These are phyloP conservation scores for Centroberyx gerrardi DNA, from an alignment of 2,797 vertebrate species.

Conservation along the genomic window DNA sequence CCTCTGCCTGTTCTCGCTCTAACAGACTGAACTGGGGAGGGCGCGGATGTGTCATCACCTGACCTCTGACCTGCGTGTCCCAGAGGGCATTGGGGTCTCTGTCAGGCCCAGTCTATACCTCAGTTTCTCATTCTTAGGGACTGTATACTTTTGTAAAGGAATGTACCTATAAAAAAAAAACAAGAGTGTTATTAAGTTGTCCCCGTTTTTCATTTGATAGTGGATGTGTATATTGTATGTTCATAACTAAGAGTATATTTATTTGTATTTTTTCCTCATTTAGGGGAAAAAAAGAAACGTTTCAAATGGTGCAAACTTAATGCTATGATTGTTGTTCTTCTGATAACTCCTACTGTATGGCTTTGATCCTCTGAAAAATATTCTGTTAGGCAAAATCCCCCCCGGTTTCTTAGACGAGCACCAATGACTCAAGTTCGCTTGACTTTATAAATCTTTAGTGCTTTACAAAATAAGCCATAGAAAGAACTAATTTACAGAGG, in stretches of 20 bases:
- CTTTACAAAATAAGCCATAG: constrained; percentile 85
- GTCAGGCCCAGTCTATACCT: constrained; percentile 82
- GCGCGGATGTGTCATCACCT: constrained; percentile 69
- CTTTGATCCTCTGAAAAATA: constrained; percentile 68
- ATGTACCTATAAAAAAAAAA: constrained; percentile 80
- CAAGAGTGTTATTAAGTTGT: constrained; percentile 76
- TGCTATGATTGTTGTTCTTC: constrained; percentile 79
- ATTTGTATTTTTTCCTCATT: constrained; percentile 74
- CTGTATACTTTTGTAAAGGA: constrained; percentile 88
- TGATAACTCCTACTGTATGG: constrained; percentile 61
- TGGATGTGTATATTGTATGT: constrained; percentile 83
- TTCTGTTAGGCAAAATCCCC: constrained; percentile 58
- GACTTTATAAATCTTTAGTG: constrained; percentile 79
- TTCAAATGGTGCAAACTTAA: constrained; percentile 84
- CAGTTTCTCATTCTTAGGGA: constrained; percentile 84
- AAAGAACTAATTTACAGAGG: constrained; percentile 72
- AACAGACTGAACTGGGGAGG: constrained; percentile 76
- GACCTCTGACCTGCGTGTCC: constrained; percentile 77
- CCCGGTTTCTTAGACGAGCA: constrained; percentile 60
- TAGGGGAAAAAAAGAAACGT: constrained; percentile 50
- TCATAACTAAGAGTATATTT: constrained; percentile 83
- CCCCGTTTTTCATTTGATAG: constrained; percentile 76
- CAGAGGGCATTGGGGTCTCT: constrained; percentile 76
- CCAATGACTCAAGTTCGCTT: constrained; percentile 59
- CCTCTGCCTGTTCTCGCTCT: constrained; percentile 70